These are phyloP conservation scores for Notarius lentiginosus DNA, from an alignment of 2,113 vertebrate species.

Conservation along the genomic window DNA sequence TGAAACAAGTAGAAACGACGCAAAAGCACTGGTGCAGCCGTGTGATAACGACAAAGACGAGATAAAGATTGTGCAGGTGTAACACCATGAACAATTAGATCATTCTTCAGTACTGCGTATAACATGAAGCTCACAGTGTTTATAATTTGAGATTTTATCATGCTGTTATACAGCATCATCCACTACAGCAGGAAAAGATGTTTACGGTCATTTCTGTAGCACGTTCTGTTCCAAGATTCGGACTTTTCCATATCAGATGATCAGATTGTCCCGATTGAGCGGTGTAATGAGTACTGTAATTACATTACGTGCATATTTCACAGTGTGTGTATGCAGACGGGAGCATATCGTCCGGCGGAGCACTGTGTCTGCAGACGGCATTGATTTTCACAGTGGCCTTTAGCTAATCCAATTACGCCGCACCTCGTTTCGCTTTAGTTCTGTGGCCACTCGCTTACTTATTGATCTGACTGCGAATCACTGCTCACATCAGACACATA, in stretches of 20 bases:
- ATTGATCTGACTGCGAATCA: constrained; percentile 69
- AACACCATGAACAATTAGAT: background rate
- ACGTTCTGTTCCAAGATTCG: background rate
- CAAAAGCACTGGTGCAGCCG: background rate
- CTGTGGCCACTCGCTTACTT: constrained; percentile 67
- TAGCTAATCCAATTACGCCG: constrained; percentile 73
- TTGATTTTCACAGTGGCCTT: constrained; percentile 72
- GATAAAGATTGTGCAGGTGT: background rate
- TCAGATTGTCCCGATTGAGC: background rate
- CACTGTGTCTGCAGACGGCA: constrained; percentile 63
- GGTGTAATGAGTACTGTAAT: background rate
- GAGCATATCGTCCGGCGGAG: constrained; percentile 15
- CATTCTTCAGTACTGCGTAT: too few species aligned
- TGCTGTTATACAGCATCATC: background rate
- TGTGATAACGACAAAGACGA: background rate
- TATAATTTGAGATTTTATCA: background rate
- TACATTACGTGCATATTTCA: background rate
- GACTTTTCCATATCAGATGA: background rate
- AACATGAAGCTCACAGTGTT: background rate
- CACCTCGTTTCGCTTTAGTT: constrained; percentile 70
- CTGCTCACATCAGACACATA: constrained; percentile 34
- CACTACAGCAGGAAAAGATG: background rate
- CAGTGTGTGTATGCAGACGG: background rate
- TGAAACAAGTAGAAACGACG: background rate
- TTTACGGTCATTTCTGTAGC: background rate